Evolutionary conservation across 2,797 vertebrate species (phyloP), one percentile per base, ranked within the genome.

Genomic region (Borostomias antarcticus): DNA sequence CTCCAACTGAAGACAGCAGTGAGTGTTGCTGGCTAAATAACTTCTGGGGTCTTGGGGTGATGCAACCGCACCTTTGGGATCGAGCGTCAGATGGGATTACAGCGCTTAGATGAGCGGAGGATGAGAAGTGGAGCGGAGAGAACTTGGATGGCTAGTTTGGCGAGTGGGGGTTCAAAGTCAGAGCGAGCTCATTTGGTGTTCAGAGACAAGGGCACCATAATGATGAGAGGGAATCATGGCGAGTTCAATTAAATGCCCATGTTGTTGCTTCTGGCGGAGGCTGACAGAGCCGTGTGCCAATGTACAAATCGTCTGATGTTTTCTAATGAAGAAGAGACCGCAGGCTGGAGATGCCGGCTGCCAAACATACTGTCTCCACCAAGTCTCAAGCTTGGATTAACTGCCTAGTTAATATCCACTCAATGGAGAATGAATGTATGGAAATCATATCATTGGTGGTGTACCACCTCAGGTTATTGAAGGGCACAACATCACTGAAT

Each of bases 191-290:
- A 45, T 45, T 45, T 45, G 40, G 40, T 45, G 35, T 63, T 19
- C 47, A 33, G 60, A 15, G 60, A 62, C 28, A 33, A 52, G 48
- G 62, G 23, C 25, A 58, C 48, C 53, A 82, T 90, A 90, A 90
- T 86, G 85, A 90, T 76, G 66, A 85, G 85, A 88, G 79, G 72
- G 78, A 85, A 86, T 82, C 81, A 84, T 69, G 69, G 72, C 67
- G 83, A 82, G 85, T 87, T 88, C 85, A 88, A 85, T 88, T 87
- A 88, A 83, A 64, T 72, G 59, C 64, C 79, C 64, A 35, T 64
- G 58, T 80, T 51, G 58, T 59, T 72, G 85, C 84, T 83, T 26
- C 71, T 75, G 81, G 85, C 80, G 9, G 35, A 79, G 69, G 68
- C 32, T 63, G 68, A 63, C 72, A 72, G 68, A 51, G 56, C 19